A percentile compares a stretch with the other conserved stretches of the same genome.
These are phyloP conservation scores for Zaprionus obscuricornis DNA, from an alignment of 2,888 invertebrate genomes.

Conservation along the genomic window DNA sequence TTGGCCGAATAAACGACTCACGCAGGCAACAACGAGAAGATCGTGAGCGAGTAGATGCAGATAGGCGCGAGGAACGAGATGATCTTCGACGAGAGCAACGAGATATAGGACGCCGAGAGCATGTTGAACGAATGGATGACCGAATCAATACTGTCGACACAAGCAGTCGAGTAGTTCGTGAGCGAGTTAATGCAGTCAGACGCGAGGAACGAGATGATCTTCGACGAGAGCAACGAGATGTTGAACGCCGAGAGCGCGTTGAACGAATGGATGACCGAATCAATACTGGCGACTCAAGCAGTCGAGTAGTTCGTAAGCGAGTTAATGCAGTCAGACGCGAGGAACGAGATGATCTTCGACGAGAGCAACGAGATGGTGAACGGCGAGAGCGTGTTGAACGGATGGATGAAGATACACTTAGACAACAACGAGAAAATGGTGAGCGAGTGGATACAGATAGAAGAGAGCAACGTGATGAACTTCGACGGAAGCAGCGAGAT, in stretches of 20 bases:
- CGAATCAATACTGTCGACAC: background rate
- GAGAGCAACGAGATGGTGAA: too few species aligned
- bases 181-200: too few species aligned
- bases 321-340: background rate
- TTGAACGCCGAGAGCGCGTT: background rate
- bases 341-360: constrained; percentile 1
- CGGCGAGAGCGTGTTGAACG: too few species aligned
- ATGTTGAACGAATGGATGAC: background rate
- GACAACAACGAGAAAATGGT: too few species aligned
- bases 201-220: background rate
- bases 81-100: background rate
- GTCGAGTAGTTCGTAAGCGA: background rate
- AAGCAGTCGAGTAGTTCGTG: too few species aligned
- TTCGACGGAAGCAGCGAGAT: too few species aligned
- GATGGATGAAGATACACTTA: too few species aligned
- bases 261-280: background rate
- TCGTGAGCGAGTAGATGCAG: background rate
- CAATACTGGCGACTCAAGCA: too few species aligned
- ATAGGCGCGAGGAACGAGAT: background rate
- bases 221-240: background rate
- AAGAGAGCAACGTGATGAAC: too few species aligned
- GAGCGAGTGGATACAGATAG: too few species aligned
- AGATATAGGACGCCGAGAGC: background rate
- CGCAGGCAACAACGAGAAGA: background rate
- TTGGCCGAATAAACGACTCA: background rate